phyloP scores from a whole-genome alignment of 2,113 vertebrate genomes.

The Grantiella picta region DNA sequence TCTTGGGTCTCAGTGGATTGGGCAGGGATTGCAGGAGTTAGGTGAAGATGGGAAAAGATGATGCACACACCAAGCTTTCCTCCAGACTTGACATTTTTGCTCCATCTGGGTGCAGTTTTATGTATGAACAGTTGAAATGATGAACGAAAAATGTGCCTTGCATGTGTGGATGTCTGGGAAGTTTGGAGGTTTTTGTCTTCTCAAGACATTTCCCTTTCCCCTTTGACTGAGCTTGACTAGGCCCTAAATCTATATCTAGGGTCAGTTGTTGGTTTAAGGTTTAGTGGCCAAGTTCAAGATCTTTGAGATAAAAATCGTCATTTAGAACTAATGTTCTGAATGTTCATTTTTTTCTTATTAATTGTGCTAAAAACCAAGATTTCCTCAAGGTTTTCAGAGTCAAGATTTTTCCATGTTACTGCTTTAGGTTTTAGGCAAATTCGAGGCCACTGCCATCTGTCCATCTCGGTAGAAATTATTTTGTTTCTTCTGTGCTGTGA shows the following conservation, averaged over 20 bases:
- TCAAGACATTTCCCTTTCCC: not conserved
- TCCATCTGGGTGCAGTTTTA: not conserved
- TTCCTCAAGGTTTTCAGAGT: not conserved
- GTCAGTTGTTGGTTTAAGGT: not conserved
- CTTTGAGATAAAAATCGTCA: not conserved
- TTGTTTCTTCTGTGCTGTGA: not conserved
- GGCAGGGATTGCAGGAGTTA: not conserved
- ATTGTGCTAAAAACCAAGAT: not conserved
- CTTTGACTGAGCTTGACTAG: not conserved
- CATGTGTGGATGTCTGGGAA: not conserved
- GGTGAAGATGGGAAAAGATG: not conserved
- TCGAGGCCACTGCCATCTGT: not conserved
- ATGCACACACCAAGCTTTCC: not conserved
- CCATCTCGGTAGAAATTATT: not conserved
- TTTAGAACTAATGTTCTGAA: not conserved
- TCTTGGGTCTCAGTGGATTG: not conserved
- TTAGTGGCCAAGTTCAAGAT: not conserved
- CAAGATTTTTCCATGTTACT: not conserved
- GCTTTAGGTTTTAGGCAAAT: not conserved
- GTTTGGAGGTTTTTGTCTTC: not conserved
- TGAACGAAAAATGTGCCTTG: not conserved
- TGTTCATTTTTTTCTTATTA: not conserved
- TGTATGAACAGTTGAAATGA: not conserved
- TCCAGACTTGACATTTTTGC: not conserved
- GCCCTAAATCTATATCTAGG: not conserved